Evolutionary conservation across 2,888 invertebrate species (phyloP), one percentile per base, ranked within the genome.

Genomic region (Chloroclysta siterata): DNA sequence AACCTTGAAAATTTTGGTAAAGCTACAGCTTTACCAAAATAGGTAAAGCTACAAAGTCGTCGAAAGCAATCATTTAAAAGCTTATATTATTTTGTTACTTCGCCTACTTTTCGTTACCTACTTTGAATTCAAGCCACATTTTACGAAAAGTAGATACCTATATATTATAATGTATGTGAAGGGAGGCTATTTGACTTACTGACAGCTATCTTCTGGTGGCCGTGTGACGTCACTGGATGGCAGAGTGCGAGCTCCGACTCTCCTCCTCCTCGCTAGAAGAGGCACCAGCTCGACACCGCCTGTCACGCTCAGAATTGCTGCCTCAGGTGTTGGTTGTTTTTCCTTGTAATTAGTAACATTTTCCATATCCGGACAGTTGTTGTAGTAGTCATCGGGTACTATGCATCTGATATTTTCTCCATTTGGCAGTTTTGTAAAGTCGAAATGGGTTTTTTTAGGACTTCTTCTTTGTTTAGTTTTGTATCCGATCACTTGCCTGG

Each of bases 211-310:
- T 62, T 89, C 89, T 8, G 90, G 89, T 33, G 86, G 86, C 66
- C 92, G 81, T 0, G 93, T 93, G 69, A 93, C 89, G 71, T 93
- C 93, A 73, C 92, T 93, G 17, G 93, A 93, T 0, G 81, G 93
- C 62, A 93, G 74, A 33, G 93, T 93, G 53, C 93, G 85, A 2
- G 93, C 89, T n/a, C 92, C 93, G 5, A 90, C 83, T 5, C 89
- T 84, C 64, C 96, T 91, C 72, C 95, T 94, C 68, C 95, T 94
- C 22, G 96, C 96, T 69, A 97, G 85, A 54, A 97, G 87, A 2
- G 97, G 96, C 60, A 97, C 97, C 77, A 97, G 89, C 85, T 97
- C 97, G 54, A 96, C 94, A 22, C 96, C 97, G 17, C 95, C 95
- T 1, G 94, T 95, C 66, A 93, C 78, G 65, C 86, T 82, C 17